These are phyloP conservation scores for Gymnocephalus cernua DNA, from an alignment of 2,113 vertebrate species.

Conservation along the genomic window DNA sequence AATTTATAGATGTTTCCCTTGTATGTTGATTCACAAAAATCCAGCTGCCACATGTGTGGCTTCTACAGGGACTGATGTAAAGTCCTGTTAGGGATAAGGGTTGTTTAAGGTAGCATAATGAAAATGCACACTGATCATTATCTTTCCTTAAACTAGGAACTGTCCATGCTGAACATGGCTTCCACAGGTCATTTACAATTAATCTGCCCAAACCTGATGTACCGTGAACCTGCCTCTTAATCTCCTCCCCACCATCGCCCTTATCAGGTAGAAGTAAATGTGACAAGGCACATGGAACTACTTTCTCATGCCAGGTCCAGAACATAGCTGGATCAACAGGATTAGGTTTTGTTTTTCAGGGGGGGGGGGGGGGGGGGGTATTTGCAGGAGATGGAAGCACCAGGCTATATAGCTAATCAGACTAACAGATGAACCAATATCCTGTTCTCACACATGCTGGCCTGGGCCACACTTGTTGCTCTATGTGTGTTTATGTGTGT, in stretches of 20 bases:
- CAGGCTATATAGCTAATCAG: conserved; percentile 53
- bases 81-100: not conserved
- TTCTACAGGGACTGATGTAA: conserved; percentile 18
- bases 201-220: conserved; percentile 14
- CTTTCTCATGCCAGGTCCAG: conserved; percentile 52
- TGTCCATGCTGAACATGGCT: not conserved
- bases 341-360: conserved; percentile 49
- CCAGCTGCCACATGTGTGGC: conserved; percentile 20
- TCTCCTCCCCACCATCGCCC: not conserved
- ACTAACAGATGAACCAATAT: conserved; percentile 69
- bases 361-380: not conserved
- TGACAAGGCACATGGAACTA: conserved; percentile 47
- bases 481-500: conserved; percentile 28
- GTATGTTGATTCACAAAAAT: conserved; percentile 56
- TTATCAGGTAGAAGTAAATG: conserved; percentile 58
- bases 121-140: conserved; percentile 7
- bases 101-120: not conserved
- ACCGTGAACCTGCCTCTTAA: conserved; percentile 42
- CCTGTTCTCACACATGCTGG: conserved; percentile 69
- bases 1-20: conserved; percentile 43
- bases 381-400: conserved; percentile 40
- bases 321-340: conserved; percentile 41
- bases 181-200: conserved; percentile 35
- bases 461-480: conserved; percentile 67
- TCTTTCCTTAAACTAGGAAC: conserved; percentile 13